Evolutionary conservation across 23 tunicate genomes (phyloP).

Genomic region (Ciona savignyi): DNA sequence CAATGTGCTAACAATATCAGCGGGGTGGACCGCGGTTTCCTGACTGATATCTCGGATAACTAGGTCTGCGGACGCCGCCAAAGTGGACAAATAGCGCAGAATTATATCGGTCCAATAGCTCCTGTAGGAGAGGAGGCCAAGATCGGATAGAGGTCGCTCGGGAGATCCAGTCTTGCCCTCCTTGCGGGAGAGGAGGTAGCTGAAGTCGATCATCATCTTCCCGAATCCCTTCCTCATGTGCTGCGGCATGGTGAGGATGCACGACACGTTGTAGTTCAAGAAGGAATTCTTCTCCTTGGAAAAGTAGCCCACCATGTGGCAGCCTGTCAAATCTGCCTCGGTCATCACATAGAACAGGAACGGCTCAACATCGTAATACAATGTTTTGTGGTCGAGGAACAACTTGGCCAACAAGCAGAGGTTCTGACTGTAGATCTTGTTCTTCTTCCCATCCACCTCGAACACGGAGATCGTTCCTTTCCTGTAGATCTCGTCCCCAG

Average conservation of each 20-base stretch:
- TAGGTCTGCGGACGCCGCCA: conserved; percentile 39
- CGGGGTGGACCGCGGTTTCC: conserved; percentile 81
- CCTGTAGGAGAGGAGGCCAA: conserved; percentile 76
- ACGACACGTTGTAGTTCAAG: conserved; percentile 90
- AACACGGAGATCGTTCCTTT: conserved; percentile 81
- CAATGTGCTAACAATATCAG: conserved; percentile 85
- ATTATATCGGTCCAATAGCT: conserved; percentile 97
- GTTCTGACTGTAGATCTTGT: conserved; percentile 95
- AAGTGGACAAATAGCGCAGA: conserved; percentile 43
- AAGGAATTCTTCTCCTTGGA: conserved; percentile 96
- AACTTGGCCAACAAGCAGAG: conserved; percentile 93
- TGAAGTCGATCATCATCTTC: conserved; percentile 90
- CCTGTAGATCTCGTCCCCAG: conserved; percentile 96
- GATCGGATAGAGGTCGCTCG: conserved; percentile 88
- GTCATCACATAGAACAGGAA: conserved; percentile 97
- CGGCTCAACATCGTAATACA: conserved; percentile 93
- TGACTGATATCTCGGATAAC: conserved; percentile 83
- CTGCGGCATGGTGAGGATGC: conserved; percentile 92
- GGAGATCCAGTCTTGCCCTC: conserved; percentile 95
- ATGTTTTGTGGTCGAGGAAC: conserved; percentile 87
- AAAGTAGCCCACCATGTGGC: conserved; percentile 96
- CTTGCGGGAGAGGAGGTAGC: conserved; percentile 67
- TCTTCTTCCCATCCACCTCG: conserved; percentile 95
- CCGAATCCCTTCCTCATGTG: conserved; percentile 96
- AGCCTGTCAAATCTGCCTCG: conserved; percentile 74